Evolutionary conservation across 1,140 invertebrate genomes (phyloP), one percentile per base, ranked within the genome.

Genomic region (Heliothis virescens): DNA sequence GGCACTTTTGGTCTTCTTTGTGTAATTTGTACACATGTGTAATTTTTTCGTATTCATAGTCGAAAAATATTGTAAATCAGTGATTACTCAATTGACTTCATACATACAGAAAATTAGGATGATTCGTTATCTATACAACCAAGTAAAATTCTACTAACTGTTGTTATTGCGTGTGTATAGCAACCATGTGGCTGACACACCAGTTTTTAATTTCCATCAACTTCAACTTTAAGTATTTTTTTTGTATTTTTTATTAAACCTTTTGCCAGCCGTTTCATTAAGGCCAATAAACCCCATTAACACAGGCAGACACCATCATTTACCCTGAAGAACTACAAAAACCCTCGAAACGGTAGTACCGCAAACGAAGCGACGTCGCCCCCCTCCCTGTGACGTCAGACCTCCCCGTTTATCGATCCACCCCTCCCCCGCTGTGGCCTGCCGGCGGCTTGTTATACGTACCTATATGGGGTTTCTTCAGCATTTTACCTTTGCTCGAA

Each of bases 371-470:
- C 74, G 84, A 89, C 50, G 29, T 9, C 18, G 48, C 74, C 62
- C 80, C 82, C 69, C 82, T 77, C 79, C 81, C 71, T 57, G 88
- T 91, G 91, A 91, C 91, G 91, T 92, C 91, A 92, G 87, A 29
- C 79, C 83, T 78, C 83, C 79, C 73, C 81, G 12, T 85, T 77
- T 92, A 92, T 92, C 90, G 91, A 92, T 91, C 91, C 84, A 63
- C 73, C 79, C 84, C 29, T 26, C 59, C 41, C 60, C 75, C 85
- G 65, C 79, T 81, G 29, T 16, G 48, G 34, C 50, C 63, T 67
- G 34, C 15, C 75, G 59, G 11, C 79, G 57, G 79, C 74, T 83
- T 82, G 65, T 16, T 53, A 29, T 60, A 78, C 59, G 34, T 57
- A 71, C 83, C 75, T 83, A 86, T 79, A 83, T 81, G 80, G 75